These are phyloP conservation scores for Argyresthia goedartella DNA, from an alignment of 2,888 invertebrate genomes.

Conservation along the genomic window DNA sequence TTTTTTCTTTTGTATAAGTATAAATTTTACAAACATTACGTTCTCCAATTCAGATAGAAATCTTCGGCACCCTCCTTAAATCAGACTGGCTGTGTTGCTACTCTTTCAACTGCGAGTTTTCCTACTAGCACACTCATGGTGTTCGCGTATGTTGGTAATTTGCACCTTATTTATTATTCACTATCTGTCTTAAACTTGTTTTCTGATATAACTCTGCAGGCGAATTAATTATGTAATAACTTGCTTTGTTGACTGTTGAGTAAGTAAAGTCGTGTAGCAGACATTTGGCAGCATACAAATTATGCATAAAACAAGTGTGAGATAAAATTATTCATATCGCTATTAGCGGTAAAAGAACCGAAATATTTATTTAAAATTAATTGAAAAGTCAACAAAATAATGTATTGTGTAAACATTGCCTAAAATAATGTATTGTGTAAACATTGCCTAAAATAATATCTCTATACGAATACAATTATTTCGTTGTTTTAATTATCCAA, in stretches of 20 bases:
- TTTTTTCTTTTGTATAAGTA: too few species aligned
- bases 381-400: slow-evolving; percentile 2
- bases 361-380: background rate
- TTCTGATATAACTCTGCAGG: background rate
- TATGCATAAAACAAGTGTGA: too few species aligned
- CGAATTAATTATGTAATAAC: background rate
- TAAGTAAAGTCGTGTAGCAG: too few species aligned
- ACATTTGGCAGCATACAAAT: too few species aligned
- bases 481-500: slow-evolving; percentile 54
- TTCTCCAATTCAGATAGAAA: too few species aligned
- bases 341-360: background rate
- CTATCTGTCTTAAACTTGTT: background rate
- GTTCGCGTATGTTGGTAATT: background rate
- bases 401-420: slow-evolving; percentile 26
- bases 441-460: slow-evolving; percentile 56
- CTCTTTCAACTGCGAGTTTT: too few species aligned
- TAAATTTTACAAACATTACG: too few species aligned
- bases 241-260: background rate
- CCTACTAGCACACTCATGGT: background rate
- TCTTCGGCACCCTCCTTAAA: too few species aligned
- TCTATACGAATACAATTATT: slow-evolving; percentile 60
- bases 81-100: too few species aligned
- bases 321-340: too few species aligned
- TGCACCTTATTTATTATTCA: slow-evolving; percentile 5
- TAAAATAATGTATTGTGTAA: slow-evolving; percentile 61